Base-by-base conservation (phyloP, 1,140 invertebrate species). In the Eciton burchellii region DNA sequence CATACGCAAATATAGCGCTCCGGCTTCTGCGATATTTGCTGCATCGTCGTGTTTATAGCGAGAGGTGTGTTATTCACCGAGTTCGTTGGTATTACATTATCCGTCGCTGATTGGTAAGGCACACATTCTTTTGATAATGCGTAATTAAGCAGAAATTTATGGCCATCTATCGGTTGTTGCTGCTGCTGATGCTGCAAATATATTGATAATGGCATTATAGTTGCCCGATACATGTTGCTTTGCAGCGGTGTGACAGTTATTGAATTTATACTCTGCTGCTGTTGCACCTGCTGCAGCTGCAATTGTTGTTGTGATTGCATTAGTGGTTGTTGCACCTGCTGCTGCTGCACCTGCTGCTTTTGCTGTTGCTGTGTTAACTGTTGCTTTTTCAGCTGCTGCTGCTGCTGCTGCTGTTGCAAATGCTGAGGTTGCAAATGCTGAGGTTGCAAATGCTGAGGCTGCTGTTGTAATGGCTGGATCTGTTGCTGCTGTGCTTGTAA, bases 1-100 rank as follows among this genome's bases (percentile, higher is more conserved):
- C 43, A 52, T 16, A 63, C 0, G 1, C 81, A 82, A 0, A 9
- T 1, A 5, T 19, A 73, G 6, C 57, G 49, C 0, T 57, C n/a
- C 3, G 74, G 74, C 6, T 68, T 45, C 2, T 29, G 3, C n/a
- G 49, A n/a, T 6, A 54, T 5, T n/a, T 70, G 74, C n/a, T 56
- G n/a, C n/a, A n/a, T 45, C 63, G 70, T 79, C 41, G 29, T 43
- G 11, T 54, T 59, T 6, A 47, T 16, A 8, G 24, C 1, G 3
- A 49, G 8, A 1, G 29, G 8, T n/a, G 49, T 35, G 16, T 16
- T 16, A 0, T 77, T 56, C 8, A 8, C 12, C 1, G 24, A 2
- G 12, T 19, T 65, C 14, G n/a, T 3, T n/a, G 73, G 21, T 0
- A 45, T 5, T 0, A 1, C 2, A 0, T 68, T 56, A 3, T 6